These are phyloP conservation scores for Vulpes vulpes DNA, from an alignment of 2,113 vertebrate species.

Conservation along the genomic window DNA sequence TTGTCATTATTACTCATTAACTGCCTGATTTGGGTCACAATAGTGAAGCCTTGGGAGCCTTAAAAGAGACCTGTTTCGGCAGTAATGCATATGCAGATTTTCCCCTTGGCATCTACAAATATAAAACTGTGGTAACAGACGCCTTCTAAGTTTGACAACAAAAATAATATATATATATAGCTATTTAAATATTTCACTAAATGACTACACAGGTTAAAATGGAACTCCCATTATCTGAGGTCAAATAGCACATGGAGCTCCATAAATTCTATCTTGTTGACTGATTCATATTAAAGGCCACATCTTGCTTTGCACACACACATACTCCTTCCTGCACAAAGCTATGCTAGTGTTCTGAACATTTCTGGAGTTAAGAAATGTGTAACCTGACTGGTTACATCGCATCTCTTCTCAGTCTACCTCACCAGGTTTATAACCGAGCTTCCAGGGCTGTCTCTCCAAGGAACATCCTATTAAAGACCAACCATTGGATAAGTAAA, in stretches of 20 bases:
- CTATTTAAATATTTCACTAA: constrained; percentile 55
- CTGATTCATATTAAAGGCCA: not conserved
- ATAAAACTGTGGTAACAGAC: constrained; percentile 59
- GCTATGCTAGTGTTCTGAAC: not conserved
- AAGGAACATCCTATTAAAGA: not conserved
- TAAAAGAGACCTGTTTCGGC: constrained; percentile 76
- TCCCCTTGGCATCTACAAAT: constrained; percentile 57
- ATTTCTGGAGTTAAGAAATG: not conserved
- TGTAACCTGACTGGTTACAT: not conserved
- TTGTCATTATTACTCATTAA: constrained; percentile 70
- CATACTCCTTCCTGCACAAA: not conserved
- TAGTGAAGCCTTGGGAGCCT: constrained; percentile 71
- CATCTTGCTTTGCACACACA: not conserved
- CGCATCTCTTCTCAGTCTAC: not conserved
- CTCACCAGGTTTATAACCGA: not conserved
- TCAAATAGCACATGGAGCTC: not conserved
- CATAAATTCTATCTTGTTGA: not conserved
- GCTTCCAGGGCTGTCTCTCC: not conserved
- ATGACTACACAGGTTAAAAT: not conserved
- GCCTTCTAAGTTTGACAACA: constrained; percentile 57
- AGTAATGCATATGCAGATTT: constrained; percentile 56
- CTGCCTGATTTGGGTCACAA: constrained; percentile 78
- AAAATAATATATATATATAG: not conserved
- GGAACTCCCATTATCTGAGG: not conserved
- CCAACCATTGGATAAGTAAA: not conserved